Percentiles rank a stretch among this genome's conserved stretches.
Evolutionary conservation across 2,113 vertebrate genomes (phyloP).

Genomic region (Aldabrachelys gigantea): DNA sequence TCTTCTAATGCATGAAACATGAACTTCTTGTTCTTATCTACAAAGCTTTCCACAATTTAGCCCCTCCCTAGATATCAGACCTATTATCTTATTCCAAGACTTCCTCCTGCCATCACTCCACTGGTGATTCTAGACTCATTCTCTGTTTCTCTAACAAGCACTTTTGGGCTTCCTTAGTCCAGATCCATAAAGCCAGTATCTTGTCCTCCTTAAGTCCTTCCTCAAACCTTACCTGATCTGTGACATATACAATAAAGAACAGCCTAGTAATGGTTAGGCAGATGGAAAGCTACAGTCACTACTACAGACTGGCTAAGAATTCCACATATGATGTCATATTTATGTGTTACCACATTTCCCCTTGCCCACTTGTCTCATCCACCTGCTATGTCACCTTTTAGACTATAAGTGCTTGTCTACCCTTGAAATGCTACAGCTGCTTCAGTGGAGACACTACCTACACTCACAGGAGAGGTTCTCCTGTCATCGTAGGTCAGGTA

Average conservation of each 20-base stretch:
- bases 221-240: not conserved
- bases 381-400: not conserved
- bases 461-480: no score
- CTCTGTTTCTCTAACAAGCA: not conserved
- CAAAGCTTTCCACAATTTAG: not conserved
- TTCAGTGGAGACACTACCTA: no score
- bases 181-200: not conserved
- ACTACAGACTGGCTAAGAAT: not conserved
- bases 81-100: no score
- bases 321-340: not conserved
- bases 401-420: no score
- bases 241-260: not conserved
- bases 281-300: not conserved
- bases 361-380: conserved; percentile 28
- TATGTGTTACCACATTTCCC: conserved; percentile 43
- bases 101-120: no score
- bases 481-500: no score
- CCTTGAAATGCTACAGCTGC: no score
- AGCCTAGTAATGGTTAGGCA: not conserved
- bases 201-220: not conserved
- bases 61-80: not conserved
- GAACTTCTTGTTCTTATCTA: not conserved
- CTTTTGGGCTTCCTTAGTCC: not conserved
- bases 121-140: not conserved
- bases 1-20: not conserved